Conservation (phyloP, 2,113 vertebrate species). For the Neopipo cinnamomea region DNA sequence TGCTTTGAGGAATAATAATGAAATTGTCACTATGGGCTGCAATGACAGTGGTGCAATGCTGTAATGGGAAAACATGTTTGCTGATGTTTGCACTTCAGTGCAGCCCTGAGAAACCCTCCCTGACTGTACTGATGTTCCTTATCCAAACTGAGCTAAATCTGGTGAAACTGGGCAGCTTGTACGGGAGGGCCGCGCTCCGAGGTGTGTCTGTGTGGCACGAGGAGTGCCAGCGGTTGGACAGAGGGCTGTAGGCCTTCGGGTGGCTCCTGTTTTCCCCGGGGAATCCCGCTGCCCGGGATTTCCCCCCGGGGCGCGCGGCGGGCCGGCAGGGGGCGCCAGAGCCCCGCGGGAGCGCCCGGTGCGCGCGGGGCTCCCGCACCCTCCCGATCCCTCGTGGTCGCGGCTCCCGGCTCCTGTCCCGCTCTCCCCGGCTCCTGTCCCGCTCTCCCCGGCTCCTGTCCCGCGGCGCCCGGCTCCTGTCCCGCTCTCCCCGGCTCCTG, state of each 20-base stretch:
- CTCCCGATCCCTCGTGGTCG: too few species aligned
- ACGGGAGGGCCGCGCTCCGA: fast-evolving
- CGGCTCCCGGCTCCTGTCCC: too few species aligned
- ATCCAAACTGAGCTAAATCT: fast-evolving
- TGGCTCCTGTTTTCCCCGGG: fast-evolving
- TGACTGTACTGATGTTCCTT: fast-evolving
- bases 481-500: too few species aligned
- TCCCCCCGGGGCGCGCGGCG: neutral
- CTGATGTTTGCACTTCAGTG: fast-evolving
- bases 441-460: too few species aligned
- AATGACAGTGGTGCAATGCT: fast-evolving
- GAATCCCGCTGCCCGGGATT: neutral
- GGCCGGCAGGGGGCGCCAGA: slow-evolving; percentile 2
- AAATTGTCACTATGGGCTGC: neutral
- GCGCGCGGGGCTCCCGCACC: fast-evolving
- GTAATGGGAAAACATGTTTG: neutral
- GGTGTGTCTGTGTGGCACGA: fast-evolving
- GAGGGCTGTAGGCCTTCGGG: fast-evolving
- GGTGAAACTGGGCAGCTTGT: fast-evolving
- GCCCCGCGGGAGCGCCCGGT: neutral
- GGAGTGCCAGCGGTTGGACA: fast-evolving
- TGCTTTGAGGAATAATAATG: neutral
- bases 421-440: too few species aligned
- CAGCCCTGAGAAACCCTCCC: neutral
- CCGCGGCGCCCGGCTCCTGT: too few species aligned